Evolutionary conservation across 1,140 invertebrate genomes (phyloP).

Genomic region (Zaprionus nigranus): DNA sequence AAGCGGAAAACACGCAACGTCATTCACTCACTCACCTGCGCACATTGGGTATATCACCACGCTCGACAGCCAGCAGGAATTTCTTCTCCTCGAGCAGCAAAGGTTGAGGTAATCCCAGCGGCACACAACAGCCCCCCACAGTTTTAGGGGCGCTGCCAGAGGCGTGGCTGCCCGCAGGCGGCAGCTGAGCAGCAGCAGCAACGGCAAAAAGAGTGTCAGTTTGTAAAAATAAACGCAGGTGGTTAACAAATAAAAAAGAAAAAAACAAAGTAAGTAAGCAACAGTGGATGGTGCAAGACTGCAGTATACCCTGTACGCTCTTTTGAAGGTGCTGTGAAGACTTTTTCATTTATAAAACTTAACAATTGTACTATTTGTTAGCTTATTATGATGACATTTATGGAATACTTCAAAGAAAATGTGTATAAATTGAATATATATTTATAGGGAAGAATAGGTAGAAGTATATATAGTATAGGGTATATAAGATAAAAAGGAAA

Average conservation of each 20-base stretch:
- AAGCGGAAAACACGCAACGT: slow-evolving; percentile 1
- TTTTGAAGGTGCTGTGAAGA: not conserved
- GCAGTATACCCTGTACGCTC: not conserved
- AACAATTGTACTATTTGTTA: no score
- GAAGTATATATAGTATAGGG: no score
- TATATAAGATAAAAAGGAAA: no score
- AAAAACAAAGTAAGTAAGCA: slow-evolving; percentile 11
- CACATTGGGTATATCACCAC: slow-evolving; percentile 92
- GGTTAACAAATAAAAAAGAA: slow-evolving; percentile 77
- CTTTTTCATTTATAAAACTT: no score
- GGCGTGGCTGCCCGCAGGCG: slow-evolving; percentile 51
- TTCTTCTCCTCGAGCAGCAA: slow-evolving; percentile 93
- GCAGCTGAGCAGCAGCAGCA: slow-evolving; percentile 52
- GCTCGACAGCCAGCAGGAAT: slow-evolving; percentile 92
- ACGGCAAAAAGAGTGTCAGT: slow-evolving; percentile 33
- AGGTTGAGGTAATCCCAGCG: slow-evolving; percentile 89
- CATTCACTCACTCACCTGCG: slow-evolving; percentile 86
- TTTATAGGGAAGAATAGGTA: no score
- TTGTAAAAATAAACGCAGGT: slow-evolving; percentile 29
- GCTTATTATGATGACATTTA: no score
- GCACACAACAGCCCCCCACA: slow-evolving; percentile 76
- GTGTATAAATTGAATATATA: no score
- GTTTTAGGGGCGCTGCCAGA: slow-evolving; percentile 57
- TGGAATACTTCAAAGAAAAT: no score
- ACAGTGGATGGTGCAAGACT: not conserved